Base-by-base conservation (phyloP, 2,797 vertebrate genomes). In the Pteropus rufus region DNA sequence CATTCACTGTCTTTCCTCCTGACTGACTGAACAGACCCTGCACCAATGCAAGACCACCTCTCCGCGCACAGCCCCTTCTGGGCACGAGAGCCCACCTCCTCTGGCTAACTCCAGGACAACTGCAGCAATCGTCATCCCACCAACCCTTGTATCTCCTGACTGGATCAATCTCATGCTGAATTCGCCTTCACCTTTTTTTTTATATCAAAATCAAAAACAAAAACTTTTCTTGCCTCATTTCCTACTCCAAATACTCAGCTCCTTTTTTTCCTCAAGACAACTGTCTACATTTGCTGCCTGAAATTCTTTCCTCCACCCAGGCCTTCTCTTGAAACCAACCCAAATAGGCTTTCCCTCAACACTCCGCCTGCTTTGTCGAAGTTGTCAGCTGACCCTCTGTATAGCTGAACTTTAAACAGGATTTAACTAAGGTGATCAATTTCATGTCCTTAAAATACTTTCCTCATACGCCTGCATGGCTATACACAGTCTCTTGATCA, bases 61-160 rank as follows among this genome's bases (percentile, higher is more conserved):
- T 24, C 16, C 21, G 6, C 31, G 12, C 3, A 11, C 24, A 29
- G 11, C 7, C 62, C 31, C 44, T 24, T 64, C 31, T 26, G 3
- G 19, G 26, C 3, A 24, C 80, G n/a, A 54, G 39, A 18, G 8
- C 26, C 36, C 31, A 18, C 1, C 34, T 56, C 14, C n/a, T 69
- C 18, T 58, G 81, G 26, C 49, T 52, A 73, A n/a, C 23, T 23
- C 36, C 56, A 26, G 36, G 29, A 49, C 36, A 69, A 15, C 8
- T 16, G 12, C 0, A 82, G 56, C 41, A 60, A 4, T 7, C 15
- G 11, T 29, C 56, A 29, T 11, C 12, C 26, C 36, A 41, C 8
- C 1, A 1, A 2, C 0, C 21, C 3, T 1, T 4, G 0, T 4
- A 14, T 29, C 29, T 31, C 54, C 21, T 4, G 10, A 41, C 36